phyloP scores from a whole-genome alignment of 1,140 invertebrate species.

The Drosophila teissieri region DNA sequence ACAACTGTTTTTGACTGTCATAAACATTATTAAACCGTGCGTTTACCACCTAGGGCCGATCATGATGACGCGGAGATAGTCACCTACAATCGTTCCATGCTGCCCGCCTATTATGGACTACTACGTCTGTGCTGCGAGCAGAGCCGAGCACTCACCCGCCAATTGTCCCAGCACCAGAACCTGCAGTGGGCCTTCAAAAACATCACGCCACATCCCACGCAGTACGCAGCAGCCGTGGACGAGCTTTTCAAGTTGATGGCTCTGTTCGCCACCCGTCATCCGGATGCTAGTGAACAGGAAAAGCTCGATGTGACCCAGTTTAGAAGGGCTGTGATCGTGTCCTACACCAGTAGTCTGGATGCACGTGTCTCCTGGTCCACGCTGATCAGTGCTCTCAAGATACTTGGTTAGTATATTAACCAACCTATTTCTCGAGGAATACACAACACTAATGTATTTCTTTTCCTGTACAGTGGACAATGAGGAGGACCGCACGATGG shows the following conservation, averaged over 20 bases:
- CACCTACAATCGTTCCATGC: conserved; percentile 95
- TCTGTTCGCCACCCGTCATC: conserved; percentile 90
- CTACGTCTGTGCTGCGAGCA: conserved; percentile 95
- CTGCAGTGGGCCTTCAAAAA: conserved; percentile 98
- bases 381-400: conserved; percentile 93
- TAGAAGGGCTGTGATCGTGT: conserved; percentile 91
- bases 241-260: conserved; percentile 96
- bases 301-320: conserved; percentile 93
- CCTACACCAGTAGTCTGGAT: conserved; percentile 90
- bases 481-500: conserved; percentile 94
- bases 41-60: conserved; percentile 89
- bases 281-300: conserved; percentile 92
- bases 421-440: not conserved
- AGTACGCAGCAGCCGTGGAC: conserved; percentile 95
- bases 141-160: conserved; percentile 92
- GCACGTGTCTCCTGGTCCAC: conserved; percentile 88
- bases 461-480: conserved; percentile 87
- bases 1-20: not conserved
- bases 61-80: conserved; percentile 98
- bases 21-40: not conserved
- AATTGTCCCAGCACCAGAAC: conserved; percentile 96
- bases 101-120: conserved; percentile 97
- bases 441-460: not conserved
- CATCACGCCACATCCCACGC: conserved; percentile 96
- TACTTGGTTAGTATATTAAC: conserved; percentile 86